phyloP scores from a whole-genome alignment of 1,140 invertebrate species.

The Drosophila persimilis region DNA sequence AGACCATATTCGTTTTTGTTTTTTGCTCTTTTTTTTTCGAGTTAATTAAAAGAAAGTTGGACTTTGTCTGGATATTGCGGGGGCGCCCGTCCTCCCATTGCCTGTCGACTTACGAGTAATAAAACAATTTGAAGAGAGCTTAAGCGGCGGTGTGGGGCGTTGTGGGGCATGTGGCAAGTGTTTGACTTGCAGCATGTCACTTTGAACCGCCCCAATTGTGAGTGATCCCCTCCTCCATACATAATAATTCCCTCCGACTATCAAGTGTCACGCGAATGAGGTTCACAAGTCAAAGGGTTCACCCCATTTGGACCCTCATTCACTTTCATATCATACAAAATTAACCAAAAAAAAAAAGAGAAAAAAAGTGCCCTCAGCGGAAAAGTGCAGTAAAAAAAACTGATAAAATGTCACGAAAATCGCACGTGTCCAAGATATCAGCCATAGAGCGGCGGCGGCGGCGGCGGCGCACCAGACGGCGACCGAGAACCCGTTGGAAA shows the following conservation, averaged over 20 bases:
- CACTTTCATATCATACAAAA: slow-evolving; percentile 58
- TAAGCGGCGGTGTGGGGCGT: slow-evolving; percentile 19
- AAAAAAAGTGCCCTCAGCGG: slow-evolving; percentile 2
- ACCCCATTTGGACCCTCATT: slow-evolving; percentile 45
- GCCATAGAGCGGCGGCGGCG: background rate
- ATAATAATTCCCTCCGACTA: slow-evolving; percentile 35
- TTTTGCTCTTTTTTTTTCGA: slow-evolving; percentile 27
- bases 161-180: slow-evolving; percentile 55
- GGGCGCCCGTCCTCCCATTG: slow-evolving; percentile 18
- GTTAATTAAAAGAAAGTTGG: slow-evolving; percentile 79
- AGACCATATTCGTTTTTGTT: slow-evolving; percentile 42
- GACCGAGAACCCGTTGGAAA: slow-evolving; percentile 14
- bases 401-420: slow-evolving; percentile 78
- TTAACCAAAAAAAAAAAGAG: slow-evolving; percentile 13
- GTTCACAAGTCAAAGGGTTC: slow-evolving; percentile 65
- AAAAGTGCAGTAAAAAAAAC: slow-evolving; percentile 22
- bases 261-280: slow-evolving; percentile 69
- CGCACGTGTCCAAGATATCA: slow-evolving; percentile 70
- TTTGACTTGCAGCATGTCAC: slow-evolving; percentile 68
- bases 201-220: slow-evolving; percentile 73
- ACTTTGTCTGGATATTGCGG: slow-evolving; percentile 45
- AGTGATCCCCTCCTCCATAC: background rate
- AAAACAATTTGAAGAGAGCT: slow-evolving; percentile 59
- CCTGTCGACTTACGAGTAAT: slow-evolving; percentile 49
- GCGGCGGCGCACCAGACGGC: too few species aligned